Conservation (phyloP, 2,888 invertebrate species). For the Troides helena region DNA sequence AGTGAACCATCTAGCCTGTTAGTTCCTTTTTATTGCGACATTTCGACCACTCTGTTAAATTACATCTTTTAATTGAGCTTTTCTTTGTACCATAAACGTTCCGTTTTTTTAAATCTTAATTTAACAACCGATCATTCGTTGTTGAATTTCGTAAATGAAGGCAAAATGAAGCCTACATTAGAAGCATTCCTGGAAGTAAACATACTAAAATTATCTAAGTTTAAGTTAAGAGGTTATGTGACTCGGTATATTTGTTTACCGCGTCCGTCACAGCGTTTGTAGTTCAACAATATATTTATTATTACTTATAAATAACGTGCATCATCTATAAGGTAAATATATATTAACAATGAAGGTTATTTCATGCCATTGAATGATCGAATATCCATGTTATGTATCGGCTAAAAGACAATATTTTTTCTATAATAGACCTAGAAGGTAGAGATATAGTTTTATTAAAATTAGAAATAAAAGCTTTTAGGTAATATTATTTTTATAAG, state of each 20-base stretch:
- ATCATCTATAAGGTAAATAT: constrained; percentile 22
- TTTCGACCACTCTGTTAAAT: neutral
- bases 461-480: neutral
- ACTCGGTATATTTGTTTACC: too few species aligned
- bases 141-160: constrained; percentile 9
- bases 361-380: neutral
- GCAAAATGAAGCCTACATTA: neutral
- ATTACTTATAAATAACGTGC: constrained; percentile 18
- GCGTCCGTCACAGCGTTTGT: too few species aligned
- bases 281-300: neutral
- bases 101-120: neutral
- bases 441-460: neutral
- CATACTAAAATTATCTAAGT: neutral
- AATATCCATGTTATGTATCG: neutral
- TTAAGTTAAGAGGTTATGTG: too few species aligned
- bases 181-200: neutral
- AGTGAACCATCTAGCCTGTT: neutral
- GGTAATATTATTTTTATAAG: neutral
- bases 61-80: constrained; percentile 1
- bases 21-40: neutral
- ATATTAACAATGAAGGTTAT: neutral
- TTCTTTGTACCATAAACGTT: constrained; percentile 17
- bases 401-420: neutral
- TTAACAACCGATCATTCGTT: constrained; percentile 20
- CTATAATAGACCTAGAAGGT: neutral